Base-by-base conservation (phyloP, 2,797 vertebrate genomes). In the Sarcoramphus papa region DNA sequence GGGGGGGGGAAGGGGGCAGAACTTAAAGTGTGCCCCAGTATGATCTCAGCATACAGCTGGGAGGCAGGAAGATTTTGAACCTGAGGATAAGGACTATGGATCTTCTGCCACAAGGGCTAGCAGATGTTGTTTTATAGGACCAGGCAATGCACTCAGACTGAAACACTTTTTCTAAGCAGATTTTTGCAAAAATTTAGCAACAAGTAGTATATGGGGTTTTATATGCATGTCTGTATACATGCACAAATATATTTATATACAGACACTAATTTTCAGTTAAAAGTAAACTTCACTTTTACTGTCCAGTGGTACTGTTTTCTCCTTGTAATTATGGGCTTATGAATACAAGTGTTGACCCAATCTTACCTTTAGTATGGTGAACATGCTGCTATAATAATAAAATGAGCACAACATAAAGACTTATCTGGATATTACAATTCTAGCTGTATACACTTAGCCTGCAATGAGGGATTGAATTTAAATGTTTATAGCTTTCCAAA, bases 401-500 rank as follows among this genome's bases (percentile, higher is more conserved):
- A 96, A 96, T n/a, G 24, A 97, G 74, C 86, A 93, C 79, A 96
- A 87, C 86, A 85, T 85, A 90, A 97, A 96, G 90, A 91, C 95
- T 97, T 95, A 94, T 77, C 94, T 95, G 73, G 80, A 95, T 95
- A 97, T 96, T 92, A 69, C 77, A 94, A 93, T 96, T 95, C 88
- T 92, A 85, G 87, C 72, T 95, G 89, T 97, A 95, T 97, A 93
- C 94, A 97, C 97, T 98, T 98, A 95, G 96, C 85, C 96, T 95
- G 95, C 98, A 98, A 96, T 95, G 94, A 98, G 96, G 88, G 96
- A 98, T 98, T 98, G 96, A 98, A 98, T 98, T 98, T 97, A 97
- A 98, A 98, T 98, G 98, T 98, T 98, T 98, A 98, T 97, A 97
- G 92, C 75, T 97, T 97, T 97, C 98, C 97, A 98, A 96, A 98